Base-by-base conservation (phyloP, 2,797 vertebrate species). In the Novumbra hubbsi region DNA sequence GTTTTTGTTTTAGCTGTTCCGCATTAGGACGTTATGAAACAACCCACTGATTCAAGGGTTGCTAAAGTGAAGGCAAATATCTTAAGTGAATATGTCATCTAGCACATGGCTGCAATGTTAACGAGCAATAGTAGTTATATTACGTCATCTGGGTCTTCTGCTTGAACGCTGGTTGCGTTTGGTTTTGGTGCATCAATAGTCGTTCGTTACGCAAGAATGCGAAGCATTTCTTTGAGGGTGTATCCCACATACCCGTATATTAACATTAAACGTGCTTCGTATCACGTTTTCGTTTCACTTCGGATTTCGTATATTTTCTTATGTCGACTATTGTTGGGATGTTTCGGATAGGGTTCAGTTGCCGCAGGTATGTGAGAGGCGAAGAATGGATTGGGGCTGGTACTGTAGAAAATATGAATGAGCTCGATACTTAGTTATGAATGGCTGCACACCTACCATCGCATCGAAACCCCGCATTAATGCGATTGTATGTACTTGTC, bases 201-300 rank as follows among this genome's bases (percentile, higher is more conserved):
- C 87, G 90, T 82, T 79, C 80, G 83, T 91, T 92, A 91, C 78
- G 86, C 90, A 89, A 91, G 84, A 78, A 81, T 77, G 80, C 80
- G 80, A 77, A 73, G 84, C 89, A 88, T 88, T 83, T 78, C 82
- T 76, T 63, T 72, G 19, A 52, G 73, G 79, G 48, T 27, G n/a
- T 68, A 68, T 45, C n/a, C 34, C n/a, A 68, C n/a, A 12, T 48
- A 45, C 19, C 66, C 38, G 21, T 68, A 48, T 65, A 17, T 34
- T 28, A 15, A 9, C 15, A 34, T 32, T 68, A 14, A 21, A 9
- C 38, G n/a, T 41, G 66, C 8, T 32, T 41, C n/a, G 5, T 24
- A 5, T 11, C n/a, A 68, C 65, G 6, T 41, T 41, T 11, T 19
- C 38, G 12, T 38, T 38, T 41, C 32, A 45, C 41, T n/a, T 21